These are phyloP conservation scores for Xestia c-nigrum DNA, from an alignment of 2,888 invertebrate species.

Conservation along the genomic window DNA sequence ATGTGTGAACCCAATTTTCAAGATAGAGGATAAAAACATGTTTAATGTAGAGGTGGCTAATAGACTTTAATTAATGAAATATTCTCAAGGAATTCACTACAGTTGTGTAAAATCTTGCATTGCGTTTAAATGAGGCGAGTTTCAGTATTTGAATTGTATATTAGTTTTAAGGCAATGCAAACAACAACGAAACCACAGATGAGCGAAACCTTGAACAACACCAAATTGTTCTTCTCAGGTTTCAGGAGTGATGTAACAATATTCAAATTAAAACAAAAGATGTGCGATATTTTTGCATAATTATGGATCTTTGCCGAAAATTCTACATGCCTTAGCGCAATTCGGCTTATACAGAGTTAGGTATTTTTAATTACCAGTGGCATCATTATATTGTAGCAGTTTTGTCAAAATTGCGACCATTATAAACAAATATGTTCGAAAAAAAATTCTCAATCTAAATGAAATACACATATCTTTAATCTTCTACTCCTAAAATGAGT, in stretches of 20 bases:
- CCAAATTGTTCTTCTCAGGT: not conserved
- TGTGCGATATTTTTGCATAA: not conserved
- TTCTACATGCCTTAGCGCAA: not conserved
- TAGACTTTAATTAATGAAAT: not conserved
- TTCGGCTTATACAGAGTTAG: not conserved
- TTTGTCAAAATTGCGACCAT: not conserved
- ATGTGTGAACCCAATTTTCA: constrained; percentile 8
- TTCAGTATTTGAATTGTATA: not conserved
- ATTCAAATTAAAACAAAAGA: constrained; percentile 7
- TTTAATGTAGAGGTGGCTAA: constrained; percentile 6
- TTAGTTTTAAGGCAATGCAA: not conserved
- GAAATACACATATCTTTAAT: not conserved
- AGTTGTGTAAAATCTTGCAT: not conserved
- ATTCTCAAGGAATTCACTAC: not conserved
- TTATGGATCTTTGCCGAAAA: not conserved
- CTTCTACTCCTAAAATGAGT: not conserved
- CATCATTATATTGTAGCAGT: not conserved
- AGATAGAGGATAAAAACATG: constrained; percentile 3
- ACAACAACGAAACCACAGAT: not conserved
- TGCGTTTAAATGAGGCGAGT: not conserved
- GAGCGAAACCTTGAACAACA: constrained; percentile 22
- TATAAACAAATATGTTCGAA: not conserved
- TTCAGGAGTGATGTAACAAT: constrained; percentile 9
- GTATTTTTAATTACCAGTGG: not conserved
- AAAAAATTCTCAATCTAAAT: not conserved